A percentile compares a stretch with the other conserved stretches of the same genome.
phyloP scores from a whole-genome alignment of 1,140 invertebrate species.

The Penaeus japonicus region DNA sequence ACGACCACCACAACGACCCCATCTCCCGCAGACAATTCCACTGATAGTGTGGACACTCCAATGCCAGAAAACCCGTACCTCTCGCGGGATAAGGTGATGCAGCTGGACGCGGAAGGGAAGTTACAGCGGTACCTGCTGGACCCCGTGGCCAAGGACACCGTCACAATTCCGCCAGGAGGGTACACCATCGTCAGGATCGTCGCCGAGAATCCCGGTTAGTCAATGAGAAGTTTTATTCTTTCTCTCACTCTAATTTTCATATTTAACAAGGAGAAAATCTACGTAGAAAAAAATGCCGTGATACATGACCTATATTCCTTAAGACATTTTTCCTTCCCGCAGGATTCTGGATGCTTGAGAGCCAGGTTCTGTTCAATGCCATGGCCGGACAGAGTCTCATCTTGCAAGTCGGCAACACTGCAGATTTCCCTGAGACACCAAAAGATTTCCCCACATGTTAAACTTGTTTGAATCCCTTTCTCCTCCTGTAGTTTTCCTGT shows the following conservation, averaged over 20 bases:
- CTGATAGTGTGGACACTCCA: background rate
- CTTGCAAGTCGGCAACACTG: conserved; percentile 75
- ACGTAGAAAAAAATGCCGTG: background rate
- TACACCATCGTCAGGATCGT: conserved; percentile 89
- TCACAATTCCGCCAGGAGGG: conserved; percentile 91
- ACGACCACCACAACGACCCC: conserved; percentile 63
- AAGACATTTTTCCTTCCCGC: conserved; percentile 31
- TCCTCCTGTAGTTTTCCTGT: background rate
- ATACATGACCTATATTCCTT: background rate
- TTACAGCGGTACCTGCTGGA: conserved; percentile 77
- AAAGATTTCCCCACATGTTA: background rate
- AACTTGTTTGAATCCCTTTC: background rate
- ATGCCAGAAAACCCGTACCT: background rate
- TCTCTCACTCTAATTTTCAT: background rate
- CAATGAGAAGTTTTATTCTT: background rate
- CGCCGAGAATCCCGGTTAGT: conserved; percentile 84
- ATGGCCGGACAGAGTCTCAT: conserved; percentile 88
- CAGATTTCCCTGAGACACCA: conserved; percentile 64
- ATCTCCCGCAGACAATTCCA: conserved; percentile 21
- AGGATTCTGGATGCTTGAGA: conserved; percentile 91
- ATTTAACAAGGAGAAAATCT: background rate
- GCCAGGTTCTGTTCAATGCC: conserved; percentile 88
- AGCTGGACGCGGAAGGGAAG: conserved; percentile 67
- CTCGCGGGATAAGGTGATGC: conserved; percentile 36
- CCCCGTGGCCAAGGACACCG: conserved; percentile 86